Percentiles rank a stretch among this genome's conserved stretches.
These are phyloP conservation scores for Tryphoninae sp. DNA, from an alignment of 2,888 invertebrate species.

Conservation along the genomic window DNA sequence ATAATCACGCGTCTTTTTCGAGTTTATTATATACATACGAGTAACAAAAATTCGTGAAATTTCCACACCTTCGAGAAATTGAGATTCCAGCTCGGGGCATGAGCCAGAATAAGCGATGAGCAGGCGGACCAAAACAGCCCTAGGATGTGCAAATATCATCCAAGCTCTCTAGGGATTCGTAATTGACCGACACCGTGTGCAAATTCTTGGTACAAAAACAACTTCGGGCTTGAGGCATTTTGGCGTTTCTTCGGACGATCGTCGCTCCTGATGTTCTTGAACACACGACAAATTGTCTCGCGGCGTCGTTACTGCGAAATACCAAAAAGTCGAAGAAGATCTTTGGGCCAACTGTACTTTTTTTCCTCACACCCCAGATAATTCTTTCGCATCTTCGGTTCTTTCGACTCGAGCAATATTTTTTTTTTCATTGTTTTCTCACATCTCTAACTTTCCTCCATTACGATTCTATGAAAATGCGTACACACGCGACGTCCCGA, in stretches of 20 bases:
- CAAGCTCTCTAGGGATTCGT: constrained; percentile 2
- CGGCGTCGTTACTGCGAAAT: constrained; percentile 13
- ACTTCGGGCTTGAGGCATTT: not conserved
- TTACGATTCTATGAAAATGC: constrained; percentile 20
- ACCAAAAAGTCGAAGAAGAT: constrained; percentile 2
- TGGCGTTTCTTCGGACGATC: not conserved
- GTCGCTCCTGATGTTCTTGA: not conserved
- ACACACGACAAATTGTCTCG: constrained; percentile 17
- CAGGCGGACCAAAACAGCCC: not conserved
- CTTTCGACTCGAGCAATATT: constrained; percentile 38
- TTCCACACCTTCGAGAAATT: constrained; percentile 48
- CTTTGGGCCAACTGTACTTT: not conserved
- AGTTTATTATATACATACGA: not conserved
- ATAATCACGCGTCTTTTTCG: not conserved
- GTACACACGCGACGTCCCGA: constrained; percentile 36
- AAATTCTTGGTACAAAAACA: constrained; percentile 9
- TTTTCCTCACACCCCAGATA: constrained; percentile 6
- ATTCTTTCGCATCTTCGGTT: constrained; percentile 27
- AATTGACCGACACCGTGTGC: constrained; percentile 44
- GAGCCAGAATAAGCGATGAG: not conserved
- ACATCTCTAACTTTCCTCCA: not conserved
- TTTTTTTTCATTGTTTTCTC: not conserved
- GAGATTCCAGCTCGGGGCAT: constrained; percentile 35
- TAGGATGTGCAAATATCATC: not conserved
- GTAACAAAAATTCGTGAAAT: constrained; percentile 13